phyloP scores from a whole-genome alignment of 1,140 invertebrate species.

The Musca domestica region DNA sequence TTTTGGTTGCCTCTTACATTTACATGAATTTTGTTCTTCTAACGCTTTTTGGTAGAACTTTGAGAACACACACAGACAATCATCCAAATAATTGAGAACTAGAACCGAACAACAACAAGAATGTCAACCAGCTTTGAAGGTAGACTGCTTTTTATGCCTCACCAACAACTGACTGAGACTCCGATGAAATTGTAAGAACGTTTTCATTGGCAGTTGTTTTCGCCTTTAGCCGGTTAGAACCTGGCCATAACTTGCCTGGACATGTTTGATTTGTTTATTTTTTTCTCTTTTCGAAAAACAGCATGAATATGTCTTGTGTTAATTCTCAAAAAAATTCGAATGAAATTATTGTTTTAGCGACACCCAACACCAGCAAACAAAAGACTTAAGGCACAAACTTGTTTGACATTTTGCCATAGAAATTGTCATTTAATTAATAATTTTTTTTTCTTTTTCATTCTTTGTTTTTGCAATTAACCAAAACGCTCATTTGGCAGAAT shows the following conservation, averaged over 20 bases:
- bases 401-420: background rate
- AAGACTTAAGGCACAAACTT: conserved; percentile 18
- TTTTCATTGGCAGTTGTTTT: background rate
- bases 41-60: no score
- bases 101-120: background rate
- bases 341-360: background rate
- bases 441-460: background rate
- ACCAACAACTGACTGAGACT: background rate
- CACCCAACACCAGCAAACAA: background rate
- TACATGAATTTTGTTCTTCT: no score
- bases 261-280: background rate
- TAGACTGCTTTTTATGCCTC: conserved; percentile 3
- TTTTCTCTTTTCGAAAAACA: background rate
- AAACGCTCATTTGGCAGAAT: background rate
- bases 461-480: background rate
- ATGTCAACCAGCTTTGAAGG: conserved; percentile 12
- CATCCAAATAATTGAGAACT: no score
- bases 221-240: background rate
- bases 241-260: background rate
- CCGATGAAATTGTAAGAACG: background rate
- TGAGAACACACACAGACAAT: no score
- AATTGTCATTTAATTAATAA: background rate
- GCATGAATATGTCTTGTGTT: no score
- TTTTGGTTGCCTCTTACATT: no score
- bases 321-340: background rate